A percentile compares a stretch with the other conserved stretches of the same genome.
These are phyloP conservation scores for Prunella strophiata DNA, from an alignment of 2,797 vertebrate species.

Conservation along the genomic window DNA sequence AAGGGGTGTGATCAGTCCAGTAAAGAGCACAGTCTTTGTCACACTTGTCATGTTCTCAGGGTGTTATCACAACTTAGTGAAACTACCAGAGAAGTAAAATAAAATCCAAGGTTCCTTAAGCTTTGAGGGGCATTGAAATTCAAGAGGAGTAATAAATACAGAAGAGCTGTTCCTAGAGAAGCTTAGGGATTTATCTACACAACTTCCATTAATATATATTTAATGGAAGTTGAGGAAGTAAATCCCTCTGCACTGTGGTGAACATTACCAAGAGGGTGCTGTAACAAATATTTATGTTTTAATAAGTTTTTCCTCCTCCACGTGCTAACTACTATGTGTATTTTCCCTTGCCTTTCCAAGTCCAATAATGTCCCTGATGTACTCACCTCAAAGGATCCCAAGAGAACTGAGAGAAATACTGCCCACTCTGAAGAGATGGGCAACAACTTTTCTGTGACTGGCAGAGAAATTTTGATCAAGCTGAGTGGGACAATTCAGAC, in stretches of 20 bases:
- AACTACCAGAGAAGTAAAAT: slow-evolving; percentile 9
- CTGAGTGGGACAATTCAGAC: background rate
- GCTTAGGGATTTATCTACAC: background rate
- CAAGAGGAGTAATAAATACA: slow-evolving; percentile 36
- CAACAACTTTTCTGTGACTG: background rate
- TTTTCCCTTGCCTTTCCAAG: background rate
- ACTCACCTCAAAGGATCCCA: background rate
- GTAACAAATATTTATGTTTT: slow-evolving; percentile 43
- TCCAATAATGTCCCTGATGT: background rate
- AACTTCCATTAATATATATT: slow-evolving; percentile 35
- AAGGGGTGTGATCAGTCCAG: background rate
- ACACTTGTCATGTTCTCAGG: background rate
- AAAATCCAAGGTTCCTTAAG: slow-evolving; percentile 10
- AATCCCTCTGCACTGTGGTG: background rate
- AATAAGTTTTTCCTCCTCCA: background rate
- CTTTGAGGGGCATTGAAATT: slow-evolving; percentile 35
- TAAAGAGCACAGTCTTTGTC: background rate
- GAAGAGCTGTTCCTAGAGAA: slow-evolving; percentile 14
- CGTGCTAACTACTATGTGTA: background rate
- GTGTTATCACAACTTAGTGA: background rate
- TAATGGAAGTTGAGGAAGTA: slow-evolving; percentile 29
- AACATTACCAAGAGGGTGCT: slow-evolving; percentile 1
- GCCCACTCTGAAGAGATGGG: background rate
- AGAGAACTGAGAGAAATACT: background rate
- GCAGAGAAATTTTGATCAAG: background rate